phyloP scores from a whole-genome alignment of 2,888 invertebrate genomes.

The Chymomyza fuscimana region DNA sequence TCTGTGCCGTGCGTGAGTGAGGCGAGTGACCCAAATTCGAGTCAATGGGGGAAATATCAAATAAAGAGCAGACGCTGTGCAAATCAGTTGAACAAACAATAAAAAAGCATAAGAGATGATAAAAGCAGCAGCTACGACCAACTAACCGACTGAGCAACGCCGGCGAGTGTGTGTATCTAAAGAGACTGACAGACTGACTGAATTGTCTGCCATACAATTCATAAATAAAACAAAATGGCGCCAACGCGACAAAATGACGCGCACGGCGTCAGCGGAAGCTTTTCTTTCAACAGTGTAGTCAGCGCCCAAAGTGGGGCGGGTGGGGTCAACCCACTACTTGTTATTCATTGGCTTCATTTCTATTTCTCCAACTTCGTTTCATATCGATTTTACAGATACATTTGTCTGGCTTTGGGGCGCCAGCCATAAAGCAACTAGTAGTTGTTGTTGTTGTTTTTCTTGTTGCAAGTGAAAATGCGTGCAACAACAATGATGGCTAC shows the following conservation, averaged over 20 bases:
- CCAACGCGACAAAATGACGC: constrained; percentile 63
- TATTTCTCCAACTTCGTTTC: constrained; percentile 51
- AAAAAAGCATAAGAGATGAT: constrained; percentile 26
- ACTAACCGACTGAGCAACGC: constrained; percentile 1
- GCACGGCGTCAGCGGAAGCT: constrained; percentile 33
- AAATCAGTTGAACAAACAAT: constrained; percentile 61
- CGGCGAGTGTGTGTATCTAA: not conserved
- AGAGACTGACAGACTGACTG: constrained; percentile 12
- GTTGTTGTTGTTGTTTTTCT: constrained; percentile 23
- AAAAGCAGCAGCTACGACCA: not conserved
- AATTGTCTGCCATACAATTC: constrained; percentile 57
- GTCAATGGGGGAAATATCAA: constrained; percentile 63
- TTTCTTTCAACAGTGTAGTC: not conserved
- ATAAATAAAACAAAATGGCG: constrained; percentile 71
- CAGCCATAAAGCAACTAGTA: constrained; percentile 60
- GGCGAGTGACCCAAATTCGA: constrained; percentile 63
- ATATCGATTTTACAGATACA: constrained; percentile 62
- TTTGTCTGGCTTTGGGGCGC: constrained; percentile 68
- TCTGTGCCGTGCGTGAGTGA: not conserved
- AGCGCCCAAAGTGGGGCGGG: not conserved
- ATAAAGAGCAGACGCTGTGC: constrained; percentile 35
- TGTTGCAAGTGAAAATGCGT: not conserved
- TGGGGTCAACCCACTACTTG: constrained; percentile 15
- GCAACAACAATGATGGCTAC: not conserved
- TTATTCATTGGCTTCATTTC: constrained; percentile 66